Conservation (phyloP, 2,888 invertebrate genomes). For the Rhopalosiphum nymphaeae region DNA sequence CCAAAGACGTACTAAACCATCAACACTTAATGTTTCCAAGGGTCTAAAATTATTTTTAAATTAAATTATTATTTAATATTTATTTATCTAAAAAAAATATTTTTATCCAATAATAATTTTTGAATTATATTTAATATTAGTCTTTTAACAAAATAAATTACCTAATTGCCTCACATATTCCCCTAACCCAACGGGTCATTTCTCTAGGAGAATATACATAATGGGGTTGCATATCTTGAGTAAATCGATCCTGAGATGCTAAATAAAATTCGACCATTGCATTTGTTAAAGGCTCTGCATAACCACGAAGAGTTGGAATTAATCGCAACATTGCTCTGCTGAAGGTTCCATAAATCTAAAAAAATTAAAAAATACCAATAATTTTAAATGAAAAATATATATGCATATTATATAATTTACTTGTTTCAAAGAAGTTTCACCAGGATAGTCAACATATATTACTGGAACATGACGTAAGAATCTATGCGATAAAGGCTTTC, state of each 20-base stretch:
- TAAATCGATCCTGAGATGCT: constrained; percentile 96
- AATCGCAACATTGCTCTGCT: constrained; percentile 97
- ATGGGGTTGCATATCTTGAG: constrained; percentile 99
- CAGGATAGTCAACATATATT: constrained; percentile 99
- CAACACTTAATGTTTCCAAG: constrained; percentile 89
- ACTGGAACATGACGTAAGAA: constrained; percentile 96
- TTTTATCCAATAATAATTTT: not conserved
- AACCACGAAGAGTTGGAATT: constrained; percentile 90
- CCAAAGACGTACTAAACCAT: constrained; percentile 98
- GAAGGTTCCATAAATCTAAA: constrained; percentile 96
- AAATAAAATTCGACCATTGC: constrained; percentile 99
- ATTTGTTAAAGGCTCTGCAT: constrained; percentile 95
- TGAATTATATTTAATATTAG: not conserved
- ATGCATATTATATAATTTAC: constrained; percentile 69
- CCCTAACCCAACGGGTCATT: constrained; percentile 99
- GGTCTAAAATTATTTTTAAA: constrained; percentile 78
- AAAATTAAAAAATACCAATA: constrained; percentile 42
- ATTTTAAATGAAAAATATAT: not conserved
- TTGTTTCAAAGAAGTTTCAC: constrained; percentile 95
- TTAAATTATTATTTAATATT: constrained; percentile 19
- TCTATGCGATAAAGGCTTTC: constrained; percentile 93
- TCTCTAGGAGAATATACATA: constrained; percentile 99
- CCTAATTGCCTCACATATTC: constrained; percentile 97
- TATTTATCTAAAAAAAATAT: not conserved
- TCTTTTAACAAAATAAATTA: constrained; percentile 67